Evolutionary conservation across 2,888 invertebrate species (phyloP).

Genomic region (Temnothorax rugatulus): DNA sequence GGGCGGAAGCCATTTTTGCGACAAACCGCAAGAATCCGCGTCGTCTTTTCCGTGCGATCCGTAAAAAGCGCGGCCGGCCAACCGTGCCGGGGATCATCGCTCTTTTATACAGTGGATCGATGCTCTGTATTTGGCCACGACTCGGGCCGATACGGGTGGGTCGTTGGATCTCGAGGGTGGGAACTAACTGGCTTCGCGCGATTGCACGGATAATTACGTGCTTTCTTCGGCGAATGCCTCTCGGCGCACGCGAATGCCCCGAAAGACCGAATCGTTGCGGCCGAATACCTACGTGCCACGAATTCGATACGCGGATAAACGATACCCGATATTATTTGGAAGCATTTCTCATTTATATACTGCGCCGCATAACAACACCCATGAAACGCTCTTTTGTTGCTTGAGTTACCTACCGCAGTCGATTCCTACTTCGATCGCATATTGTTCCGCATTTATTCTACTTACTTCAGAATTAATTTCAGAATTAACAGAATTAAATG

Average conservation of each 20-base stretch:
- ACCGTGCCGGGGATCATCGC: neutral
- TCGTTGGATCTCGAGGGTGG: constrained; percentile 29
- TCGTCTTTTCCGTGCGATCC: neutral
- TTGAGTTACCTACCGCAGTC: constrained; percentile 30
- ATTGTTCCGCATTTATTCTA: neutral
- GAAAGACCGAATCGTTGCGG: constrained; percentile 35
- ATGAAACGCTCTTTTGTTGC: constrained; percentile 2
- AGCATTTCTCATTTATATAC: constrained; percentile 35
- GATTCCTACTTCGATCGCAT: neutral
- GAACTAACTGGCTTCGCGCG: constrained; percentile 47
- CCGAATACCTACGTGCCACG: constrained; percentile 45
- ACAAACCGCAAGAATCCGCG: neutral
- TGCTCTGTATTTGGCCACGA: constrained; percentile 46
- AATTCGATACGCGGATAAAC: constrained; percentile 40
- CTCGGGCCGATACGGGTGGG: neutral
- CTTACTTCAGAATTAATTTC: neutral
- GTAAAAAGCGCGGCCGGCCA: constrained; percentile 9
- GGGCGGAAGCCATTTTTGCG: neutral
- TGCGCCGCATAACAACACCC: constrained; percentile 11
- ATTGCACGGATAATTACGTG: constrained; percentile 54
- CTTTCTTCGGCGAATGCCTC: constrained; percentile 51
- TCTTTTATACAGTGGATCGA: constrained; percentile 12
- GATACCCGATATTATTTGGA: constrained; percentile 43
- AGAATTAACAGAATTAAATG: neutral
- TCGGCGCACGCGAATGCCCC: constrained; percentile 28